Evolutionary conservation across 2,113 vertebrate species (phyloP), one percentile per base, ranked within the genome.

Genomic region (Ptilonorhynchus violaceus): DNA sequence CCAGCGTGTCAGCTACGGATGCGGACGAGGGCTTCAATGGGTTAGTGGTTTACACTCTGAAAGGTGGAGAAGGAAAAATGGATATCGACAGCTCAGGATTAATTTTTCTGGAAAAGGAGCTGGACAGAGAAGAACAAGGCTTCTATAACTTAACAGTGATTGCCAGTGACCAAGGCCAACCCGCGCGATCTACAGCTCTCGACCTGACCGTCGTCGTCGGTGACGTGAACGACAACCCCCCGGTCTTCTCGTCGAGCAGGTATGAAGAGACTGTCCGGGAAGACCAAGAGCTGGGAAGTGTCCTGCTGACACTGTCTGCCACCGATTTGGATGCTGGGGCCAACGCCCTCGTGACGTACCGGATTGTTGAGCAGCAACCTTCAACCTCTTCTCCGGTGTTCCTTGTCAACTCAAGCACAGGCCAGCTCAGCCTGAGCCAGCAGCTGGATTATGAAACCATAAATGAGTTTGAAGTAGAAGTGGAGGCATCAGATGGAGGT

Each of bases 151-250:
- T 99, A 83, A 93, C 72, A 52, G 97, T 98, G 77, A 93, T 98
- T 44, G 98, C 98, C 31, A 98, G 96, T 31, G 98, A 98, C 89
- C 98, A 97, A 92, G 98, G 98, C 66, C 98, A 97, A 10, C 98
- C 98, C 0, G 6, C 23, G 11, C 88, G 13, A 16, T 97, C 97
- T 0, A 46, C 97, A 44, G 96, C 75, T 9, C 94, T 97, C 68
- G 53, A 64, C 52, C 49, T 98, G 92, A 73, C 64, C 8, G 9
- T 98, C 47, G 10, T 79, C 1, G 2, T 98, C 4, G 90, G 66
- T 0, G 98, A 98, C 30, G 17, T 97, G 84, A 99, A 99, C 5
- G 98, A 98, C 77, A 98, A 98, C 20, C 0, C 31, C 27, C 98
- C 98, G 1, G 15, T 63, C 39, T 98, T 98, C 95, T 92, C 93